Base-by-base conservation (phyloP, 1,140 invertebrate species). In the Drosophila bifasciata region DNA sequence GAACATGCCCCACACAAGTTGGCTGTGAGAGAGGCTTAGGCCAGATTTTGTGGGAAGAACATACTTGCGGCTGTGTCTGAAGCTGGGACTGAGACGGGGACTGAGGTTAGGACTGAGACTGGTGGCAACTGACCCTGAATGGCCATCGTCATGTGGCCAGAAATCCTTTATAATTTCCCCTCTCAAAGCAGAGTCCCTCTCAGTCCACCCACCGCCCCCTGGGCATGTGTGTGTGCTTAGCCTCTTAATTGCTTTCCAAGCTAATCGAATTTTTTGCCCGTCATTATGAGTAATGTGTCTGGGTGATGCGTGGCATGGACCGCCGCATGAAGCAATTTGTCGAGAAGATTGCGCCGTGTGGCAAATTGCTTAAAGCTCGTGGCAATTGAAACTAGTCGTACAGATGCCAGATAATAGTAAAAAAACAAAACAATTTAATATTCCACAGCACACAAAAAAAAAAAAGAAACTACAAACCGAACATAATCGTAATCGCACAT, bases 231-330 rank as follows among this genome's bases (percentile, higher is more conserved):
- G 46, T 61, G 67, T 46, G 71, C 75, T 75, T 63, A 67, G 79
- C 75, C 76, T 75, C 79, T 88, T 88, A 88, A 88, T 88, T 88
- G 84, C 83, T 79, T 88, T 79, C 60, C 70, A 63, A 75, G 84
- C 83, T 83, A 88, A 88, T 88, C 83, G 84, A 79, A 89, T 88
- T 83, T 86, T 86, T 88, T 83, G 83, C 77, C 68, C 44, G 81
- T 86, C 81, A 86, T 86, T 88, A 86, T 86, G 81, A 86, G 83
- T 86, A 85, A 86, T 85, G 83, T 66, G 77, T 67, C 63, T 68
- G 62, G 63, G 62, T 50, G 62, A 50, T 75, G 71, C 71, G 21
- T 41, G 13, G 44, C 55, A 39, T 56, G 48, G 40, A 5, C 28
- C 3, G 2, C 28, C 43, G 40, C 69, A 80, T 86, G 67, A 70